A percentile compares a stretch with the other conserved stretches of the same genome.
Conservation (phyloP, 2,888 invertebrate species). For the Chromoteleia sp. region DNA sequence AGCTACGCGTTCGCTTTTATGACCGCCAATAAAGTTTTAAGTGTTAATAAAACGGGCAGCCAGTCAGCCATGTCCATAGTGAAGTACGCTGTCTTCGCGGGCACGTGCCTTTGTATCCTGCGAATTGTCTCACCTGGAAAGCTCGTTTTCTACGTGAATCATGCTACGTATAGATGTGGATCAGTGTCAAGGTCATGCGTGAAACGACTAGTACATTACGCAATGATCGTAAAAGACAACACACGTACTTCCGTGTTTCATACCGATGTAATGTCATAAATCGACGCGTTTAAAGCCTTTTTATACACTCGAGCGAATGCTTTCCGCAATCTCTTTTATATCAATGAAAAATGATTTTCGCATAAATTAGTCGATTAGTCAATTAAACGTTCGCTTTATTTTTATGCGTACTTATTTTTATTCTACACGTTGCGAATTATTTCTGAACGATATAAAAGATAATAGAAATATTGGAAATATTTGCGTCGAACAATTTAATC, state of each 20-base stretch:
- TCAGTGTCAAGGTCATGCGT: slow-evolving; percentile 83
- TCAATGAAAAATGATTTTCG: background rate
- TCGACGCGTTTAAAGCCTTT: slow-evolving; percentile 35
- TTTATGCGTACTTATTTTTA: too few relatives aligned
- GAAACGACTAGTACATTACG: slow-evolving; percentile 73
- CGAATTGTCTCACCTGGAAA: slow-evolving; percentile 72
- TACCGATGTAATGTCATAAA: slow-evolving; percentile 52
- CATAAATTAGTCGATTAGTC: too few relatives aligned
- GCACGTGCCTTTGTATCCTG: slow-evolving; percentile 66
- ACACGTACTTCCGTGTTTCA: slow-evolving; percentile 66
- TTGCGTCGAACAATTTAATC: too few relatives aligned
- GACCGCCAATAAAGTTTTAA: slow-evolving; percentile 84
- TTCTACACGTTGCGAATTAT: too few relatives aligned
- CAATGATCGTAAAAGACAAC: slow-evolving; percentile 77
- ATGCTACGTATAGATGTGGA: slow-evolving; percentile 72
- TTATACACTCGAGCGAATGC: slow-evolving; percentile 25
- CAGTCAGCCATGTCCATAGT: slow-evolving; percentile 70
- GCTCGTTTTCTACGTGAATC: slow-evolving; percentile 73
- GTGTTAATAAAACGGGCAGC: slow-evolving; percentile 82
- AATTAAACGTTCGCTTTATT: too few relatives aligned
- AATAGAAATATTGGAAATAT: too few relatives aligned
- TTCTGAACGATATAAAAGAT: too few relatives aligned
- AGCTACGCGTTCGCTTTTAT: slow-evolving; percentile 83
- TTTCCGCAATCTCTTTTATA: background rate
- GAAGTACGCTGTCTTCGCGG: slow-evolving; percentile 71